A percentile compares a stretch with the other conserved stretches of the same genome.
These are phyloP conservation scores for Dicyrtomina minuta DNA, from an alignment of 2,888 invertebrate species.

Conservation along the genomic window DNA sequence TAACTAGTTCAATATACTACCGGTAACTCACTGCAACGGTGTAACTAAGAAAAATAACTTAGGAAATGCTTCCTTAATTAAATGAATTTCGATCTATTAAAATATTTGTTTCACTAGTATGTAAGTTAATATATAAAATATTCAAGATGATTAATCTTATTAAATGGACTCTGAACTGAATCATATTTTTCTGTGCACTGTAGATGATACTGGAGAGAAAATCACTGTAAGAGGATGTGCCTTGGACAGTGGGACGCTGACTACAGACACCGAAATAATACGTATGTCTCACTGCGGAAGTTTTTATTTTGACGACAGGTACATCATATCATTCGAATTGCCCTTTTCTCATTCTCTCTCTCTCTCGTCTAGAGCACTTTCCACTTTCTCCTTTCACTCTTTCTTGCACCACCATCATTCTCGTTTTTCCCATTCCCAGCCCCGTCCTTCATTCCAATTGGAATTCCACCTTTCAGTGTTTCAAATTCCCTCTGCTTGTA, in stretches of 20 bases:
- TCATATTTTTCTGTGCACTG: too few relatives aligned
- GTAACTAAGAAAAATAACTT: too few relatives aligned
- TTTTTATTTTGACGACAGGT: slow-evolving; percentile 86
- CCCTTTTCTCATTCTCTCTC: background rate
- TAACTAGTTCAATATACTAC: too few relatives aligned
- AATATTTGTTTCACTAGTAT: too few relatives aligned
- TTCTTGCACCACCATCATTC: background rate
- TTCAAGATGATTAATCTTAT: too few relatives aligned
- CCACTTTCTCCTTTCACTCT: slow-evolving; percentile 1
- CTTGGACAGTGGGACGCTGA: slow-evolving; percentile 89
- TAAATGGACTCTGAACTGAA: slow-evolving; percentile 15
- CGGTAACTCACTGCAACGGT: too few relatives aligned
- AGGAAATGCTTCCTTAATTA: too few relatives aligned
- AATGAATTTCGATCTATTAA: too few relatives aligned
- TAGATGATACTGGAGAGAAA: slow-evolving; percentile 77
- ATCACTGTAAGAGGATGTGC: slow-evolving; percentile 92
- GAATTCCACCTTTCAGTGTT: background rate
- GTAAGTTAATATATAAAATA: too few relatives aligned
- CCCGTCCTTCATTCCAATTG: background rate
- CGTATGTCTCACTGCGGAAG: slow-evolving; percentile 97
- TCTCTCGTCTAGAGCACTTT: background rate
- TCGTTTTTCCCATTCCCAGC: background rate
- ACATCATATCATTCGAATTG: too few relatives aligned
- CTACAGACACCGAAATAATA: slow-evolving; percentile 93
- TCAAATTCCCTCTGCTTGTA: too few relatives aligned